Percentiles rank a stretch among this genome's conserved stretches.
These are phyloP conservation scores for Hemicordylus capensis DNA, from an alignment of 2,113 vertebrate genomes.

Conservation along the genomic window DNA sequence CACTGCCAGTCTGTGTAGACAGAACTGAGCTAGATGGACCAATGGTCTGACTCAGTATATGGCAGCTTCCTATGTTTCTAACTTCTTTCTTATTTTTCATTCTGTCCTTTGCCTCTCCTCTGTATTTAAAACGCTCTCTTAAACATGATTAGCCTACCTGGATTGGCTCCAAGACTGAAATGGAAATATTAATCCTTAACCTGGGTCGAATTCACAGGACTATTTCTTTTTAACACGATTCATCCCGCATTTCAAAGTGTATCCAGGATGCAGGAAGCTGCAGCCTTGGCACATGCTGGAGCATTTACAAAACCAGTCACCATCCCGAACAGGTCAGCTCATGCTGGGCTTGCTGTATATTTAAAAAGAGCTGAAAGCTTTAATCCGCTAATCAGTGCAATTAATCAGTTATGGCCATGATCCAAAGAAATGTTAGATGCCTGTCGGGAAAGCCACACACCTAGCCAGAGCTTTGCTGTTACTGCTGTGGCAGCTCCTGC, in stretches of 20 bases:
- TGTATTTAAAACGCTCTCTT: constrained; percentile 3
- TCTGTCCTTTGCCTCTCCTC: neutral
- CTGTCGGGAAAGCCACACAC: neutral
- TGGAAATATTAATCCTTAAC: neutral
- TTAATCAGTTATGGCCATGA: neutral
- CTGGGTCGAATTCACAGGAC: neutral
- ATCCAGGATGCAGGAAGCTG: too few relatives aligned
- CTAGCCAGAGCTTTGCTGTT: neutral
- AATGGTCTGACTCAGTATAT: too few relatives aligned
- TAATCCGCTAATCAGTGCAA: neutral
- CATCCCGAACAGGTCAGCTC: neutral
- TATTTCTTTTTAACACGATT: neutral
- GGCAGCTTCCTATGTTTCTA: too few relatives aligned
- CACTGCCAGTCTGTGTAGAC: too few relatives aligned
- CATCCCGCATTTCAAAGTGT: neutral
- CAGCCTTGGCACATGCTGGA: neutral
- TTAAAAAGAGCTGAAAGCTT: neutral
- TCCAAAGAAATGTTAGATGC: neutral
- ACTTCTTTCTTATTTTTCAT: too few relatives aligned
- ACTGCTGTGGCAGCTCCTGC: neutral
- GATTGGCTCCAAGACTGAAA: neutral
- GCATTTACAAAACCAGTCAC: neutral
- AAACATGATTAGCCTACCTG: constrained; percentile 20
- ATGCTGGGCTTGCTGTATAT: neutral
- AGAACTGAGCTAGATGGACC: too few relatives aligned